These are phyloP conservation scores for Limenitis arthemis DNA, from an alignment of 2,888 invertebrate species.

Conservation along the genomic window DNA sequence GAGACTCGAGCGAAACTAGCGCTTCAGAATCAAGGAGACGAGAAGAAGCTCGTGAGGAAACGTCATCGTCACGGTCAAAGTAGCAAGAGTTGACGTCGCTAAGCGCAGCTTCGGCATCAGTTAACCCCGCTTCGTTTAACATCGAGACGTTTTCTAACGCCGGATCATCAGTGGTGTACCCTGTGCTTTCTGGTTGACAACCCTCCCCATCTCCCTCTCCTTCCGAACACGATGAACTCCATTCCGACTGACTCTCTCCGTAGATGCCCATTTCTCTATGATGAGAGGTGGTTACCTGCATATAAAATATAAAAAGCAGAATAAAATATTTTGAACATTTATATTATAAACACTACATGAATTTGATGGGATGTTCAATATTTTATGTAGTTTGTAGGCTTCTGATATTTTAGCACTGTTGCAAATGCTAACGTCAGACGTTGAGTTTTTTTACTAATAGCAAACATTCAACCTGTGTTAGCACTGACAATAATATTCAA, in stretches of 20 bases:
- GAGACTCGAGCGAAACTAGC: constrained; percentile 82
- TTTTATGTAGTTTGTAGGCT: too few species aligned
- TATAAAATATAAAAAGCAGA: not conserved
- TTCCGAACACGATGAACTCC: constrained; percentile 77
- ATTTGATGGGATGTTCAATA: not conserved
- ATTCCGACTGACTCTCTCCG: constrained; percentile 85
- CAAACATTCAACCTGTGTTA: too few species aligned
- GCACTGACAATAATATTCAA: too few species aligned
- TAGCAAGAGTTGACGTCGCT: constrained; percentile 90
- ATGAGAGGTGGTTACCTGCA: constrained; percentile 51
- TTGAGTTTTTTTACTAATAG: too few species aligned
- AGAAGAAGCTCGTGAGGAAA: constrained; percentile 88
- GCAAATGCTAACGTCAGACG: too few species aligned
- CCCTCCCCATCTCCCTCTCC: constrained; percentile 63
- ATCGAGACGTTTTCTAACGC: constrained; percentile 89
- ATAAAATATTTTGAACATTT: not conserved
- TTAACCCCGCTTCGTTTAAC: constrained; percentile 88
- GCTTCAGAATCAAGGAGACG: constrained; percentile 85
- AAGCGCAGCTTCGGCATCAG: constrained; percentile 89
- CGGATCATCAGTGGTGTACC: constrained; percentile 91
- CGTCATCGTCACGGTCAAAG: constrained; percentile 81
- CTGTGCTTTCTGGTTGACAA: constrained; percentile 78
- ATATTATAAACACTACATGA: not conserved
- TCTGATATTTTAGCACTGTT: too few species aligned
- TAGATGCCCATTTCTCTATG: constrained; percentile 60